phyloP scores from a whole-genome alignment of 2,888 invertebrate genomes.

The Atherix ibis region DNA sequence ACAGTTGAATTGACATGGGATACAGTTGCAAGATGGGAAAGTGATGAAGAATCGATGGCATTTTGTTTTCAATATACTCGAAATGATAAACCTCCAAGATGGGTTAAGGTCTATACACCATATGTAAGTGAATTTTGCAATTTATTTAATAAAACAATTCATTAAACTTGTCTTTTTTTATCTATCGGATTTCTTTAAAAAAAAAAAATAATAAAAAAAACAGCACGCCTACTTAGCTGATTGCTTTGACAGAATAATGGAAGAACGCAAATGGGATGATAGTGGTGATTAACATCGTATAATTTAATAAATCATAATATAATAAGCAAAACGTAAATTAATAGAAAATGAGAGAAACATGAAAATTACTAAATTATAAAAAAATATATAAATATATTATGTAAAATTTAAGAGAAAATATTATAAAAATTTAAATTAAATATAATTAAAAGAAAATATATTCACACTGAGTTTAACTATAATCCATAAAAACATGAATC shows the following conservation, averaged over 20 bases:
- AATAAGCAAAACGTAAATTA: too few species aligned
- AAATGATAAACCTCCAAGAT: conserved; percentile 60
- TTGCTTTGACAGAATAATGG: conserved; percentile 90
- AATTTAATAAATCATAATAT: conserved; percentile 2
- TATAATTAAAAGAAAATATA: too few species aligned
- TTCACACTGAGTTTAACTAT: too few species aligned
- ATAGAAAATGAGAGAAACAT: conserved; percentile 3
- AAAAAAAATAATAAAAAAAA: too few species aligned
- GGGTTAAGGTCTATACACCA: conserved; percentile 76
- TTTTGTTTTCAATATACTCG: conserved; percentile 77
- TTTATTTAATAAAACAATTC: neutral
- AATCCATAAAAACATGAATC: too few species aligned
- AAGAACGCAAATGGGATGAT: conserved; percentile 76
- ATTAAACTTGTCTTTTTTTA: too few species aligned
- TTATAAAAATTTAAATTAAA: too few species aligned
- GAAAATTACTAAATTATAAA: conserved; percentile 1
- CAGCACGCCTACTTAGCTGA: conserved; percentile 40
- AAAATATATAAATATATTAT: conserved; percentile 1
- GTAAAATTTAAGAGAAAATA: too few species aligned
- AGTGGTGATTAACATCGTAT: conserved; percentile 50
- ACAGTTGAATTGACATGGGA: conserved; percentile 75
- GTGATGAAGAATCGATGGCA: conserved; percentile 85
- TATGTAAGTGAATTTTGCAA: conserved; percentile 50
- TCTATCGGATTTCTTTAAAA: too few species aligned
- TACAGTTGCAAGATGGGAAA: conserved; percentile 67